phyloP scores from a whole-genome alignment of 2,113 vertebrate genomes.

The Barnardius zonarius region DNA sequence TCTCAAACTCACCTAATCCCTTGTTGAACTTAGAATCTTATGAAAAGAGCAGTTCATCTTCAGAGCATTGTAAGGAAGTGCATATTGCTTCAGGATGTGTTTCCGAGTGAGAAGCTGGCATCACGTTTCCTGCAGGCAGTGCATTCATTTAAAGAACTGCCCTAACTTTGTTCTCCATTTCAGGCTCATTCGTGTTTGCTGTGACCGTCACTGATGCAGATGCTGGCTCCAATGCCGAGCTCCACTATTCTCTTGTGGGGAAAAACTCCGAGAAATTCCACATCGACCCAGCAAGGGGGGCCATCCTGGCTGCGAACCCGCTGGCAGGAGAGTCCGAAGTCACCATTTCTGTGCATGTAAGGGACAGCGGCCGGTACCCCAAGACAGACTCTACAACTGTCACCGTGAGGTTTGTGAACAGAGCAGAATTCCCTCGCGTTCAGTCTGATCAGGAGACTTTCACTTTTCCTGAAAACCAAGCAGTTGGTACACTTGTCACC shows the following conservation, averaged over 20 bases:
- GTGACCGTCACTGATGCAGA: conserved; percentile 96
- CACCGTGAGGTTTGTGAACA: conserved; percentile 89
- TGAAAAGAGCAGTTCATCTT: not conserved
- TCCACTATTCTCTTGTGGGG: conserved; percentile 91
- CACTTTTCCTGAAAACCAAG: conserved; percentile 90
- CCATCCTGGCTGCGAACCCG: conserved; percentile 84
- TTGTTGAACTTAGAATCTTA: not conserved
- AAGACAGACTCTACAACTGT: conserved; percentile 91
- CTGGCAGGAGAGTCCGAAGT: conserved; percentile 85
- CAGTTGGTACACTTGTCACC: conserved; percentile 82
- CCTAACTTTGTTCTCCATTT: conserved; percentile 9
- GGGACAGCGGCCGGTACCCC: conserved; percentile 82
- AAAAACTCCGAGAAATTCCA: conserved; percentile 90
- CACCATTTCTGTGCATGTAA: conserved; percentile 90
- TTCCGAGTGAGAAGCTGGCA: not conserved
- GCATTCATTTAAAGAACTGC: not conserved
- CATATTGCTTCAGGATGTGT: not conserved
- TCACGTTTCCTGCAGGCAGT: accelerated
- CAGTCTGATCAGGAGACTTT: conserved; percentile 82
- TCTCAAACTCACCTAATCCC: not conserved
- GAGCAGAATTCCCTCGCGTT: conserved; percentile 87
- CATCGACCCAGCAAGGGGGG: conserved; percentile 88
- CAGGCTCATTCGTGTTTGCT: conserved; percentile 93
- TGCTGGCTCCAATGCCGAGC: conserved; percentile 84
- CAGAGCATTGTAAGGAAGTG: not conserved